Evolutionary conservation across 2,888 invertebrate genomes (phyloP).

Genomic region (Beris morrisii): DNA sequence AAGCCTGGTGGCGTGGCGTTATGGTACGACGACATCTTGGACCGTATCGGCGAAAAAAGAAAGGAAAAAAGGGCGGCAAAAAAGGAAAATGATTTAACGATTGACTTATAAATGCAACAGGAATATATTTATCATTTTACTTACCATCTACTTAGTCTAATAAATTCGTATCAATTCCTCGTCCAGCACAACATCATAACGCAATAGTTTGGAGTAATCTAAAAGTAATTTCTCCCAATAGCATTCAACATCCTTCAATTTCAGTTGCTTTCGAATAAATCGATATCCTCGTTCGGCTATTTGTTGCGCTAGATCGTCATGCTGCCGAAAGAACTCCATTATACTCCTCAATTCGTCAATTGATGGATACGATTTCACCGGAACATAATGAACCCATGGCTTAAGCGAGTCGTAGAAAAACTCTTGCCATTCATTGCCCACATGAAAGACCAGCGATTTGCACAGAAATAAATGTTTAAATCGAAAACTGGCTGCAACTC

Average conservation of each 20-base stretch:
- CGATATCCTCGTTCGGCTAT: constrained; percentile 83
- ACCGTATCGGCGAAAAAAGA: constrained; percentile 59
- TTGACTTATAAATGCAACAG: not conserved
- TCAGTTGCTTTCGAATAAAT: constrained; percentile 81
- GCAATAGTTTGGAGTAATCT: constrained; percentile 73
- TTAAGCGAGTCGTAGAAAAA: constrained; percentile 89
- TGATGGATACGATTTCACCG: constrained; percentile 69
- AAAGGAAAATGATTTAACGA: constrained; percentile 35
- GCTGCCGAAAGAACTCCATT: constrained; percentile 72
- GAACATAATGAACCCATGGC: constrained; percentile 96
- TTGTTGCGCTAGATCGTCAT: constrained; percentile 72
- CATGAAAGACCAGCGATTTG: constrained; percentile 89
- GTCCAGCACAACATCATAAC: constrained; percentile 66
- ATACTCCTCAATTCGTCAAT: constrained; percentile 71
- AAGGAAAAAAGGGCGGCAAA: constrained; percentile 51
- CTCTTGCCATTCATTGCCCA: constrained; percentile 91
- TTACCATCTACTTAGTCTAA: constrained; percentile 12
- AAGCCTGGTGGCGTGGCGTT: constrained; percentile 66
- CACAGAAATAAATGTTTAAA: constrained; percentile 94
- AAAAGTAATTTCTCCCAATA: constrained; percentile 83
- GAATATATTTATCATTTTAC: not conserved
- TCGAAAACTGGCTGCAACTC: constrained; percentile 97
- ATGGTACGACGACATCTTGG: constrained; percentile 67
- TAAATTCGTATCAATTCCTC: constrained; percentile 61
- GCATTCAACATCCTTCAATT: constrained; percentile 78